phyloP scores from a whole-genome alignment of 2,113 vertebrate genomes.

The Petrocephalus microphthalmus region DNA sequence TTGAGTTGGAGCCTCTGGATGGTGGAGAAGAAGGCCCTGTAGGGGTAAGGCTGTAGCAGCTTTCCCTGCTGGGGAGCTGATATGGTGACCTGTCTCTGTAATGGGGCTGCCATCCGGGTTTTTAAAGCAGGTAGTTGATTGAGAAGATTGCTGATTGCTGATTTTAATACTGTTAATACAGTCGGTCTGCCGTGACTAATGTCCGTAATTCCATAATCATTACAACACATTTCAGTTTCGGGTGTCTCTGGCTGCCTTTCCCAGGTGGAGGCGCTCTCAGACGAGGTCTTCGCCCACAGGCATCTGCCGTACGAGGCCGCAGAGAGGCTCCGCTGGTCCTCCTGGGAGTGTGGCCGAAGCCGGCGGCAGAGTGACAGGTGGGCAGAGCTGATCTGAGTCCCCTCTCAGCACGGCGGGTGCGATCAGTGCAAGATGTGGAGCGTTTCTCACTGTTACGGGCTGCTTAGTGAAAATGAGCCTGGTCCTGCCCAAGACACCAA shows the following conservation, averaged over 20 bases:
- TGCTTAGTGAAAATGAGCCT: background rate
- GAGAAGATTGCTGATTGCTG: background rate
- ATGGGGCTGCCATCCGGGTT: background rate
- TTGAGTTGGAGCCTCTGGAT: conserved; percentile 55
- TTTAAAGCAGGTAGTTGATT: background rate
- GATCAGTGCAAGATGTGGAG: background rate
- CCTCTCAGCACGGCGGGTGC: background rate
- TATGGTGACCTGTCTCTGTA: background rate
- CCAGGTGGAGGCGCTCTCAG: conserved; percentile 48
- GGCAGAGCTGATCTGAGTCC: background rate
- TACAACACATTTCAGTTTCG: background rate
- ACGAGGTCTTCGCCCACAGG: conserved; percentile 46
- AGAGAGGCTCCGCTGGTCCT: conserved; percentile 48
- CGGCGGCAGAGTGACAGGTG: conserved; percentile 43
- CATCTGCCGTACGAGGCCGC: conserved; percentile 47
- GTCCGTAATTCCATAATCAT: background rate
- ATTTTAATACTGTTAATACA: background rate
- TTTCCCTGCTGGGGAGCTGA: background rate
- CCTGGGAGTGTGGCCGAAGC: conserved; percentile 39
- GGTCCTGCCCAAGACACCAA: background rate
- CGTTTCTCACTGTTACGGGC: background rate
- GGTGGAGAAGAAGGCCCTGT: conserved; percentile 46
- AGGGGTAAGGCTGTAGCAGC: conserved; percentile 56
- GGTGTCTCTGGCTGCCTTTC: conserved; percentile 11
- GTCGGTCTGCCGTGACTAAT: background rate